phyloP scores from a whole-genome alignment of 2,113 vertebrate species.

The Sphaerodactylus townsendi region DNA sequence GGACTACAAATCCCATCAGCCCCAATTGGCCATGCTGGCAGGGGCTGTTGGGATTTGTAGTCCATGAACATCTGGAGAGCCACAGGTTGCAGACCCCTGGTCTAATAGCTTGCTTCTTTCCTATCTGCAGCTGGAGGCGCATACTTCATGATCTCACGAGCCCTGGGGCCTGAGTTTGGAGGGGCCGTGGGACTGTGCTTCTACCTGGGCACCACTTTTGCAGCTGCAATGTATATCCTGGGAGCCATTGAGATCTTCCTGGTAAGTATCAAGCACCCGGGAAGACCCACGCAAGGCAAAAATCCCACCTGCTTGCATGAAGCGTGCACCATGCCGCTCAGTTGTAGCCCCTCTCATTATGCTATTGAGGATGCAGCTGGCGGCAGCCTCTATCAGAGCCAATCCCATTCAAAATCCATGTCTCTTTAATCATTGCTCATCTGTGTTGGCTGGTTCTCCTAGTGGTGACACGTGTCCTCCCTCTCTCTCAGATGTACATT shows the following conservation, averaged over 20 bases:
- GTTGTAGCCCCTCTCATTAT: neutral
- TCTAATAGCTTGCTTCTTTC: constrained; percentile 13
- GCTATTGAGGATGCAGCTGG: neutral
- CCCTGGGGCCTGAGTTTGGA: constrained; percentile 90
- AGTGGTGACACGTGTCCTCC: constrained; percentile 1
- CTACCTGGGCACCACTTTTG: constrained; percentile 89
- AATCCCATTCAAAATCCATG: neutral
- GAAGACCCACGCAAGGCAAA: neutral
- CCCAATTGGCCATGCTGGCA: no score
- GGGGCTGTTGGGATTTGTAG: no score
- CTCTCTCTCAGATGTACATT: constrained; percentile 81
- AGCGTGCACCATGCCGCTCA: neutral
- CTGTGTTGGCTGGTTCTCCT: neutral
- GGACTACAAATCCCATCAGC: no score
- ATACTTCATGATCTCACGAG: constrained; percentile 93
- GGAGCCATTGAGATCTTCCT: constrained; percentile 91
- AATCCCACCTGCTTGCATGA: neutral
- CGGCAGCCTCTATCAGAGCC: neutral
- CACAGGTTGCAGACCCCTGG: no score
- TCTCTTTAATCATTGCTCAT: neutral
- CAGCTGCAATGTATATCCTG: constrained; percentile 91
- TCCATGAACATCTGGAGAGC: no score
- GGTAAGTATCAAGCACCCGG: constrained; percentile 69
- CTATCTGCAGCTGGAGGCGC: constrained; percentile 83
- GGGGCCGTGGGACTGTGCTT: constrained; percentile 90